Conservation (phyloP, 2,113 vertebrate species). For the Eudorcas thomsonii region DNA sequence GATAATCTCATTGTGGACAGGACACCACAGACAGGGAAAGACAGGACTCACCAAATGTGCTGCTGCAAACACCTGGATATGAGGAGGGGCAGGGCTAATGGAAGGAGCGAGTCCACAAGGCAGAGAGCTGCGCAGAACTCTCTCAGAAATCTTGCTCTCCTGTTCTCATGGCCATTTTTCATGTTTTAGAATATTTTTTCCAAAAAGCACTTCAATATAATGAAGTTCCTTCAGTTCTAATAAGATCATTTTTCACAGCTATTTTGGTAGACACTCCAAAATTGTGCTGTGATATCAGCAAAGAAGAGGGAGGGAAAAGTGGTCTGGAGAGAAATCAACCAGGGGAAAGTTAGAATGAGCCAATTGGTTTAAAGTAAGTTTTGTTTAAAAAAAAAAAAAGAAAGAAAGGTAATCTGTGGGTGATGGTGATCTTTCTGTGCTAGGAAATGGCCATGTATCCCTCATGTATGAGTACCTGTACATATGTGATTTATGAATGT, state of each 20-base stretch:
- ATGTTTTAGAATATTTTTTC: constrained; percentile 38
- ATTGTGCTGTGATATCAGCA: constrained; percentile 8
- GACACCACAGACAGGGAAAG: not conserved
- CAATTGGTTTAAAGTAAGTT: not conserved
- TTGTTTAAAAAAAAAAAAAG: not conserved
- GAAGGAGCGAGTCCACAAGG: not conserved
- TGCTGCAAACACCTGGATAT: too few relatives aligned
- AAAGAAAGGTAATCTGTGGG: not conserved
- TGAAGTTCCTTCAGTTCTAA: constrained; percentile 40
- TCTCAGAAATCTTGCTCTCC: not conserved
- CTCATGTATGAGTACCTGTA: not conserved
- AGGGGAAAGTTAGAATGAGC: not conserved
- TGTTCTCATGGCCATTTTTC: constrained; percentile 25
- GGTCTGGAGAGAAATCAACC: not conserved
- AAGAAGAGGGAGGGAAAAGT: not conserved
- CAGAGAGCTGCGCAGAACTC: not conserved
- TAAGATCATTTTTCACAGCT: constrained; percentile 44
- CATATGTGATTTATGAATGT: not conserved
- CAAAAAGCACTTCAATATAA: constrained; percentile 14
- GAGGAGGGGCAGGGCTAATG: not conserved
- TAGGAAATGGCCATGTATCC: not conserved
- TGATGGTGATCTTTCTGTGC: not conserved
- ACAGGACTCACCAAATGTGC: not conserved
- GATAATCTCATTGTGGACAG: not conserved
- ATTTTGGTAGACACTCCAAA: constrained; percentile 3